phyloP scores from a whole-genome alignment of 2,113 vertebrate genomes.

The Cyphomyrus discorhynchus region DNA sequence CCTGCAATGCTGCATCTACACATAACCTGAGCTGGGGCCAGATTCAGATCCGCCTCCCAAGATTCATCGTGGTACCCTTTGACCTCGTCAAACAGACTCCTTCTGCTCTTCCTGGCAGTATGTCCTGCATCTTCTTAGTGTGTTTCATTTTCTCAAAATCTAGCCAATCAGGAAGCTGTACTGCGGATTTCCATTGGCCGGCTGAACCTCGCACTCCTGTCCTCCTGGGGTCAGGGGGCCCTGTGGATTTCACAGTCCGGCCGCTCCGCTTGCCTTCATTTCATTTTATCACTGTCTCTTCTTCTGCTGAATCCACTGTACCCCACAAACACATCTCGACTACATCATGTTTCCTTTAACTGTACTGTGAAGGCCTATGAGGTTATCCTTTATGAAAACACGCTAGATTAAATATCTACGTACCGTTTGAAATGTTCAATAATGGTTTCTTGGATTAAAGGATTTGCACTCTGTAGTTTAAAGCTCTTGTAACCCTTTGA shows the following conservation, averaged over 20 bases:
- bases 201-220: neutral
- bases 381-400: neutral
- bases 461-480: neutral
- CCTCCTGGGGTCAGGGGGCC: neutral
- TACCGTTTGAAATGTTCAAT: neutral
- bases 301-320: neutral
- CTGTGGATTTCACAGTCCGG: neutral
- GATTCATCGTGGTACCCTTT: neutral
- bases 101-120: neutral
- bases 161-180: too few species aligned
- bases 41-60: neutral
- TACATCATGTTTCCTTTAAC: neutral
- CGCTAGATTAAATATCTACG: neutral
- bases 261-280: neutral
- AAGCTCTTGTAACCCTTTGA: neutral
- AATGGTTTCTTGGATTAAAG: neutral
- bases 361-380: neutral
- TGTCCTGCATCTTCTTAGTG: neutral
- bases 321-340: neutral
- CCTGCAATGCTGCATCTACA: neutral
- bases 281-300: neutral
- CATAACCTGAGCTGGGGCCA: neutral
- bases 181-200: neutral
- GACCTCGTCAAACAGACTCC: neutral
- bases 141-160: neutral